Conservation (phyloP, 2,113 vertebrate genomes). For the Istiophorus platypterus region DNA sequence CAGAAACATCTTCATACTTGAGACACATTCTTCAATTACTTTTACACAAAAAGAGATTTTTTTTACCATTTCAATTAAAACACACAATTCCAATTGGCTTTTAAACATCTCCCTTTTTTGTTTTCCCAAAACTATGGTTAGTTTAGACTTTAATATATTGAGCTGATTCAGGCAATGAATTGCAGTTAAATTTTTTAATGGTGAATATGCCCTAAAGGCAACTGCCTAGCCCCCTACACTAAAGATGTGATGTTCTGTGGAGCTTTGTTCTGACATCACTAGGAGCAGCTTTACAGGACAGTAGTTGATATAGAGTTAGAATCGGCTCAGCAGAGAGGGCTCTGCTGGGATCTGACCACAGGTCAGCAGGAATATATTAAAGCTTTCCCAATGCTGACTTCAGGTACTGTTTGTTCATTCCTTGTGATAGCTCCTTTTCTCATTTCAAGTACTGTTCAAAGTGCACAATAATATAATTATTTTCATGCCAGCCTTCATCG, state of each 20-base stretch:
- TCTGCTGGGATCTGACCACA: conserved; percentile 39
- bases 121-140: conserved; percentile 29
- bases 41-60: conserved; percentile 7
- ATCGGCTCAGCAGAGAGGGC: neutral
- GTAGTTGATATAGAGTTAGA: conserved; percentile 22
- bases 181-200: conserved; percentile 20
- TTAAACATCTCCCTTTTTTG: neutral
- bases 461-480: conserved; percentile 1
- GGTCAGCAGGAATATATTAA: conserved; percentile 28
- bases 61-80: neutral
- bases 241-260: conserved; percentile 17
- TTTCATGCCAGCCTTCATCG: neutral
- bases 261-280: conserved; percentile 37
- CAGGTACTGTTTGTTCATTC: conserved; percentile 29
- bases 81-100: neutral
- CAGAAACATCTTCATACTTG: neutral
- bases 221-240: neutral
- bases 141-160: conserved; percentile 1
- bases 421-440: neutral
- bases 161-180: neutral
- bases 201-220: neutral
- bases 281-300: conserved; percentile 22
- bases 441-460: neutral
- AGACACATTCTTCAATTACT: neutral
- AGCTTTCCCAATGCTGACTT: conserved; percentile 4